A percentile compares a stretch with the other conserved stretches of the same genome.
Conservation (phyloP, 2,888 invertebrate genomes). For the Pachydiplax longipennis region DNA sequence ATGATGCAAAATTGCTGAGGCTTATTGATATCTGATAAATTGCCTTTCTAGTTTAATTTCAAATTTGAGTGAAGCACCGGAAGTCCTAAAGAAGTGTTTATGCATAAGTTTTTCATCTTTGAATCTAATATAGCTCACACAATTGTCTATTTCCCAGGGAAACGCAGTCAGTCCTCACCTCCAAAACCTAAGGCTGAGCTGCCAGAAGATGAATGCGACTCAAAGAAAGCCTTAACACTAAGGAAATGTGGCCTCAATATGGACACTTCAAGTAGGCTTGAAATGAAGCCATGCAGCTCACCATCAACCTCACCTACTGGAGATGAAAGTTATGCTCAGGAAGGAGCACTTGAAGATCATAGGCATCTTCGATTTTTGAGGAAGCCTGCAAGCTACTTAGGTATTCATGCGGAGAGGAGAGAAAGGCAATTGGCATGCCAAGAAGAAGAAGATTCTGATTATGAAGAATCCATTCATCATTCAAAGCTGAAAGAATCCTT, state of each 20-base stretch:
- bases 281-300: background rate
- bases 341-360: background rate
- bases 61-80: background rate
- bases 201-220: background rate
- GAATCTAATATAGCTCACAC: background rate
- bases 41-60: background rate
- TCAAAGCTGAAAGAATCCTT: background rate
- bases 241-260: background rate
- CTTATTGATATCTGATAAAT: background rate
- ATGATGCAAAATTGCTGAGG: background rate
- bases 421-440: background rate
- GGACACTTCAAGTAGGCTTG: background rate
- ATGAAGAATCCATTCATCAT: background rate
- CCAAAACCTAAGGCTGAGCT: background rate
- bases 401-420: background rate
- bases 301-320: slow-evolving; percentile 30
- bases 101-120: too few species aligned
- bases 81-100: too few species aligned
- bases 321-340: slow-evolving; percentile 11
- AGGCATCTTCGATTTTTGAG: background rate
- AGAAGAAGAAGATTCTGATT: background rate
- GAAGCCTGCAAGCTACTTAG: slow-evolving; percentile 10
- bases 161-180: background rate
- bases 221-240: background rate
- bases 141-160: background rate